These are phyloP conservation scores for Polyommatus iphigenia DNA, from an alignment of 2,888 invertebrate species.

Conservation along the genomic window DNA sequence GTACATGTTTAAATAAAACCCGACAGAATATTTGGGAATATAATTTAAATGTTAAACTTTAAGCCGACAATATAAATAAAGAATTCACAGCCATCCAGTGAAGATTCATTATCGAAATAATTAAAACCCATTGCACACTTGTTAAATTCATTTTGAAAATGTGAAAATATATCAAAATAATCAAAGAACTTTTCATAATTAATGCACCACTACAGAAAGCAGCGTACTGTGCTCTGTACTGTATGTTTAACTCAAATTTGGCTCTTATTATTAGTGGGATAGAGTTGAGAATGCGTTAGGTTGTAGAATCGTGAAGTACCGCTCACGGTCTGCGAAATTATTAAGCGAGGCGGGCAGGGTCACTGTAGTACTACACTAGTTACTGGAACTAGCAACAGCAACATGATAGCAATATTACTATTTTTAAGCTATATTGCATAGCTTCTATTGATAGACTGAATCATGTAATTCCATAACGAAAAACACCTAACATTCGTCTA, in stretches of 20 bases:
- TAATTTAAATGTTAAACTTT: neutral
- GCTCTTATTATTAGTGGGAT: neutral
- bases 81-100: neutral
- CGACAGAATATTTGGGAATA: slow-evolving; percentile 3
- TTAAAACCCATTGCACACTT: slow-evolving; percentile 23
- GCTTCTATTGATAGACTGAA: no score
- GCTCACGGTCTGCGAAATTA: slow-evolving; percentile 29
- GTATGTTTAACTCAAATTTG: neutral
- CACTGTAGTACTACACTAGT: neutral
- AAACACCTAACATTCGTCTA: no score
- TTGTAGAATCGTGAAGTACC: slow-evolving; percentile 20
- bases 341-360: slow-evolving; percentile 32
- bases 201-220: slow-evolving; percentile 24
- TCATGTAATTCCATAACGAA: no score
- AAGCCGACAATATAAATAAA: neutral
- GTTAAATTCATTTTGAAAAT: slow-evolving; percentile 17
- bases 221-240: slow-evolving; percentile 13
- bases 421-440: no score
- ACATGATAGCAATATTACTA: neutral
- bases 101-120: slow-evolving; percentile 17
- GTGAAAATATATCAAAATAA: slow-evolving; percentile 33
- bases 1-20: no score
- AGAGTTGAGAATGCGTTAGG: slow-evolving; percentile 15
- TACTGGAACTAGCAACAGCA: slow-evolving; percentile 1
- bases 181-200: slow-evolving; percentile 33